A percentile compares a stretch with the other conserved stretches of the same genome.
Evolutionary conservation across 2,888 invertebrate genomes (phyloP).

Genomic region (Fissipunctia ypsillon): DNA sequence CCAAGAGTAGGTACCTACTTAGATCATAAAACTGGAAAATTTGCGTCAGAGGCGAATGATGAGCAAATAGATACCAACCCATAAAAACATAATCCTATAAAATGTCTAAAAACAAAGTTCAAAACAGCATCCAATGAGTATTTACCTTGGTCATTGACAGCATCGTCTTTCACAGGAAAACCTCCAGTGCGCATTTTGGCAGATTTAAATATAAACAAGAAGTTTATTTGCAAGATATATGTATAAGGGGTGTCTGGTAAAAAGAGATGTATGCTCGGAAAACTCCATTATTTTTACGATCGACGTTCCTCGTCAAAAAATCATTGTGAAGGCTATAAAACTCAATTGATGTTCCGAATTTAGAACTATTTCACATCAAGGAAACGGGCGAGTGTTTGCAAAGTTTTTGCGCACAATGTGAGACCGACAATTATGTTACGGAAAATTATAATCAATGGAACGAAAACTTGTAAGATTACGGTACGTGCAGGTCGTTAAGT

Average conservation of each 20-base stretch:
- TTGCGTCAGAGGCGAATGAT: constrained; percentile 12
- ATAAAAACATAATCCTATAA: constrained; percentile 33
- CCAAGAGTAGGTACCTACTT: neutral
- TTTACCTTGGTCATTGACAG: no score
- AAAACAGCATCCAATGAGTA: constrained; percentile 20
- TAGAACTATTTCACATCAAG: constrained; percentile 64
- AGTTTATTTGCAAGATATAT: constrained; percentile 55
- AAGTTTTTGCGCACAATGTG: constrained; percentile 44
- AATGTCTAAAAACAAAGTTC: constrained; percentile 28
- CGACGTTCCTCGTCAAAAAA: constrained; percentile 68
- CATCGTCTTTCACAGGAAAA: constrained; percentile 24
- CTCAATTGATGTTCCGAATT: constrained; percentile 71
- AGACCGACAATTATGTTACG: constrained; percentile 36
- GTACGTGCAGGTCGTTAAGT: constrained; percentile 31
- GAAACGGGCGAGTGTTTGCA: constrained; percentile 47
- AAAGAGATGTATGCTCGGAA: constrained; percentile 47
- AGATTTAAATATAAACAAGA: constrained; percentile 56
- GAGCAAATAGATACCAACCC: constrained; percentile 9
- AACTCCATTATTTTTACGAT: constrained; percentile 72
- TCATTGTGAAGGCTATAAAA: constrained; percentile 74
- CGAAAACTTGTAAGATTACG: constrained; percentile 40
- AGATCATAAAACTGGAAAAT: constrained; percentile 10
- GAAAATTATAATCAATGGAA: constrained; percentile 37
- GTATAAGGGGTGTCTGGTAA: constrained; percentile 62
- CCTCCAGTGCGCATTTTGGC: constrained; percentile 25